Base-by-base conservation (phyloP, 1,140 invertebrate species). In the Dreissena polymorpha region DNA sequence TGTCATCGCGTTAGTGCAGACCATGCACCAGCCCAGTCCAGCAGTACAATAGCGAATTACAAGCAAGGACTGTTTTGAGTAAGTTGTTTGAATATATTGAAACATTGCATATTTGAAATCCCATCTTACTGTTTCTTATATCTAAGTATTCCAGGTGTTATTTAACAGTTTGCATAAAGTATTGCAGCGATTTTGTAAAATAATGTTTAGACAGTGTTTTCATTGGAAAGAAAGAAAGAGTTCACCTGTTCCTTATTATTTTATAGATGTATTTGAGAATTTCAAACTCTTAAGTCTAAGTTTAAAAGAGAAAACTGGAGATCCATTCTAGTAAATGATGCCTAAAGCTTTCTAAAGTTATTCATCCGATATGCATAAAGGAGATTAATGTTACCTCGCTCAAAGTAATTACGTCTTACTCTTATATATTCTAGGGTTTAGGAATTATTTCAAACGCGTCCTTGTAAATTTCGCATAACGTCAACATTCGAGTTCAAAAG, bases 11-110 rank as follows among this genome's bases (percentile, higher is more conserved):
- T 27, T 83, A 23, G 0, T 60, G 18, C 13, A 83, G 10, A 10
- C 81, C 81, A n/a, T 51, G 23, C 0, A 83, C 18, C 7, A 72
- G 81, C 14, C 81, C 81, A 7, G 57, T 53, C 81, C 73, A 83
- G 55, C 74, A 76, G 21, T 76, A 76, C 27, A 83, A 23, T 8
- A 83, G 23, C 16, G 72, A 83, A 21, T 60, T 10, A 12, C 5
- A 16, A 49, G 67, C 73, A 50, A 63, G 55, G 10, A 83, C 13
- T 18, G 6, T 25, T 77, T 69, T 77, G 0, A 83, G 1, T 10
- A n/a, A 16, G 55, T 83, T 83, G 12, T 39, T 83, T 10, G 18
- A 8, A 57, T 55, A 39, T 16, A 82, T 10, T 51, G 25, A 23
- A 18, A 82, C 0, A n/a, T 82, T n/a, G 10, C 2, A 21, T 6